Percentiles rank a stretch among this genome's conserved stretches.
Evolutionary conservation across 2,888 invertebrate genomes (phyloP).

Genomic region (Lydus trimaculatus): DNA sequence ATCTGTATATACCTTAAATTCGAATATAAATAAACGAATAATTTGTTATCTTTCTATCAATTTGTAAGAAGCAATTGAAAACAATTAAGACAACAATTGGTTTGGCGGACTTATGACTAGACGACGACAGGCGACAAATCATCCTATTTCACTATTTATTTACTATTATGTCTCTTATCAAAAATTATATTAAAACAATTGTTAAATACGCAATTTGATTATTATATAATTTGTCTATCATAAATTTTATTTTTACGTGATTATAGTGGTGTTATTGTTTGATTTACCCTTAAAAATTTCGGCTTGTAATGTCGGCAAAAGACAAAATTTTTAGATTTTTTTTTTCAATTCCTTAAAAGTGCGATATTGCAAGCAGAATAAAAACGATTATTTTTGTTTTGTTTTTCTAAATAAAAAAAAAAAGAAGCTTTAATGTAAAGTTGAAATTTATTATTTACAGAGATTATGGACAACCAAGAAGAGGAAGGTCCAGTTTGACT

Average conservation of each 20-base stretch:
- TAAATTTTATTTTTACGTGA: constrained; percentile 5
- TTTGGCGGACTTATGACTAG: constrained; percentile 33
- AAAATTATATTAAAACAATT: constrained; percentile 21
- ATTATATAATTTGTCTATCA: constrained; percentile 17
- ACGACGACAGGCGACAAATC: constrained; percentile 14
- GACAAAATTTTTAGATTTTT: too few relatives aligned
- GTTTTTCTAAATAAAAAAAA: too few relatives aligned
- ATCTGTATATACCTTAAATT: too few relatives aligned
- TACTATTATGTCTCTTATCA: constrained; percentile 19
- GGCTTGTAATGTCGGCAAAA: constrained; percentile 12
- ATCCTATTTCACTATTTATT: constrained; percentile 16
- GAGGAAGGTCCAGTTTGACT: constrained; percentile 35
- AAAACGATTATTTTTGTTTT: too few relatives aligned
- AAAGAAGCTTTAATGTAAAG: constrained; percentile 9
- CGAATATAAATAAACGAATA: neutral
- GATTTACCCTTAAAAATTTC: neutral
- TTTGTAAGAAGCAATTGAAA: constrained; percentile 30
- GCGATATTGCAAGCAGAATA: constrained; percentile 40
- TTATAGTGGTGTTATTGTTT: neutral
- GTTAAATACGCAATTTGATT: constrained; percentile 19
- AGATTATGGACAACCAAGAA: constrained; percentile 35
- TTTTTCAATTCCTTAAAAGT: neutral
- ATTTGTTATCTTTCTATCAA: neutral
- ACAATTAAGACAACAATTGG: constrained; percentile 35
- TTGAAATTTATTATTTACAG: constrained; percentile 39